phyloP scores from a whole-genome alignment of 64 coral and sea anemone species.

The Montipora foliosa region DNA sequence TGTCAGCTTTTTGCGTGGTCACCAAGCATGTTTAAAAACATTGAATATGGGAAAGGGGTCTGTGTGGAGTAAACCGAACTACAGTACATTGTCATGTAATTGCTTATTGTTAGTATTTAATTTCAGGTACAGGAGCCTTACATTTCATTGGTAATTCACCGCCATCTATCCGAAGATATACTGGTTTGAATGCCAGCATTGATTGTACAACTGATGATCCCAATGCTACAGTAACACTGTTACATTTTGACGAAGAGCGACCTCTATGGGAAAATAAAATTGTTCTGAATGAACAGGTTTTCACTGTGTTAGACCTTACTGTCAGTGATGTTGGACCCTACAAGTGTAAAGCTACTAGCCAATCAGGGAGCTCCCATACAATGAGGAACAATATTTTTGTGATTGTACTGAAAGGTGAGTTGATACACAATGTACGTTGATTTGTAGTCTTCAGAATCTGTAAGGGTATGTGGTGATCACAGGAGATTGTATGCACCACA shows the following conservation, averaged over 20 bases:
- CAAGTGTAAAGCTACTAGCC: conserved; percentile 3
- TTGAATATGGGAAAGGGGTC: too few species aligned
- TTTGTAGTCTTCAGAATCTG: too few species aligned
- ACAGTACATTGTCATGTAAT: too few species aligned
- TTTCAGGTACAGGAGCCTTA: not conserved
- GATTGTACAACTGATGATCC: conserved; percentile 42
- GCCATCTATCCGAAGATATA: too few species aligned
- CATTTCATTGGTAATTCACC: not conserved
- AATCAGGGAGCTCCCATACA: not conserved
- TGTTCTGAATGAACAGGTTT: not conserved
- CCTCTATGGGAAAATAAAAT: not conserved
- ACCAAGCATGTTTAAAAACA: too few species aligned
- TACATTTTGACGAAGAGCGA: not conserved
- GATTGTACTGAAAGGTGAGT: not conserved
- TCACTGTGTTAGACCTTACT: not conserved
- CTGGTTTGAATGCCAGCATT: not conserved
- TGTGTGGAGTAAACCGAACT: too few species aligned
- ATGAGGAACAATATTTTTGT: not conserved
- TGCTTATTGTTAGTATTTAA: not conserved
- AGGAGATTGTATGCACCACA: too few species aligned
- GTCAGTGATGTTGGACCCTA: not conserved
- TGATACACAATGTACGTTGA: not conserved
- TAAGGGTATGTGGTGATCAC: too few species aligned
- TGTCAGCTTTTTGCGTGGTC: too few species aligned
- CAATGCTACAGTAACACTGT: conserved; percentile 23